Percentiles rank a stretch among this genome's conserved stretches.
Conservation (phyloP, 2,797 vertebrate genomes). For the Gymnoscopelus braueri region DNA sequence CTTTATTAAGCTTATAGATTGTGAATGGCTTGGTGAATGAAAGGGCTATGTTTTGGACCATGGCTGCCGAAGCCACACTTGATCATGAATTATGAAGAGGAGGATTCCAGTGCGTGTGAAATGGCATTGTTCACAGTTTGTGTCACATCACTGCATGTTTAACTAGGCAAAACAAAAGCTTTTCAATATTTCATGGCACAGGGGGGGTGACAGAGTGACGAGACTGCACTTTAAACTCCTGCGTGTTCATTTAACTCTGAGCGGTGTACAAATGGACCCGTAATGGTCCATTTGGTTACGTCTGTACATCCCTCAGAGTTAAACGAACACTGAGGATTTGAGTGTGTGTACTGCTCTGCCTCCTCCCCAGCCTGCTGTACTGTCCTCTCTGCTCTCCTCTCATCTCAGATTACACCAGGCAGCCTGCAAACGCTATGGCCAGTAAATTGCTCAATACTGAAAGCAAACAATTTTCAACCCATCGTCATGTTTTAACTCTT, state of each 20-base stretch:
- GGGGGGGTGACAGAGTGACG: constrained; percentile 55
- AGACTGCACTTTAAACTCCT: constrained; percentile 25
- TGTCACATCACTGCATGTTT: constrained; percentile 84
- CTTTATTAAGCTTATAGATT: no score
- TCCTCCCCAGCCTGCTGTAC: constrained; percentile 54
- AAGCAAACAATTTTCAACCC: constrained; percentile 19
- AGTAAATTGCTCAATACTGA: background rate
- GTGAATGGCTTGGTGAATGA: no score
- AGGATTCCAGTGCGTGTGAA: constrained; percentile 69
- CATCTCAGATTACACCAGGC: constrained; percentile 52
- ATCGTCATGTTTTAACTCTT: background rate
- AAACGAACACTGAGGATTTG: no score
- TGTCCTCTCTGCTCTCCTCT: constrained; percentile 42
- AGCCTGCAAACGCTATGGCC: constrained; percentile 10
- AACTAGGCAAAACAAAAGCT: constrained; percentile 84
- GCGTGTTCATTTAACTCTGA: no score
- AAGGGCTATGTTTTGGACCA: no score
- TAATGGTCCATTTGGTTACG: no score
- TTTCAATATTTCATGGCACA: constrained; percentile 80
- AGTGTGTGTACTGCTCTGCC: constrained; percentile 41
- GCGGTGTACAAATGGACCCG: no score
- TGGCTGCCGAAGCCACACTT: constrained; percentile 33
- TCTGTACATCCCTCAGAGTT: no score
- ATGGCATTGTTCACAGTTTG: constrained; percentile 81
- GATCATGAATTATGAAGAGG: constrained; percentile 76